Evolutionary conservation across 1,140 invertebrate genomes (phyloP).

Genomic region (Brachionus rubens): DNA sequence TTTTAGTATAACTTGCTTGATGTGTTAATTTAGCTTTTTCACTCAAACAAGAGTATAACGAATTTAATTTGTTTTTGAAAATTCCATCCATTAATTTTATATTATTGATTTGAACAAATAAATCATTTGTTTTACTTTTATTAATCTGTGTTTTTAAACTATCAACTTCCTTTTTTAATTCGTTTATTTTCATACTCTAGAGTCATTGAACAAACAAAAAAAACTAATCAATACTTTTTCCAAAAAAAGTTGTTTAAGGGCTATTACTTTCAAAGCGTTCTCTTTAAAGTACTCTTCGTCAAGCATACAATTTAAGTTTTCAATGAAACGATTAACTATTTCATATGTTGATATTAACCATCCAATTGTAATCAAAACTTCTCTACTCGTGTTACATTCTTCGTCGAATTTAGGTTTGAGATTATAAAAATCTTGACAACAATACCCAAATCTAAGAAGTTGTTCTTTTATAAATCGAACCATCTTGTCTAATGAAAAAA

Average conservation of each 20-base stretch:
- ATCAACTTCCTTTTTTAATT: conserved; percentile 16
- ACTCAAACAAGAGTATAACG: neutral
- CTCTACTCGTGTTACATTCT: neutral
- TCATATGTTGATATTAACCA: conserved; percentile 16
- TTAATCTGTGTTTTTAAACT: neutral
- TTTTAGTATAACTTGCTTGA: neutral
- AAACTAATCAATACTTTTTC: too few species aligned
- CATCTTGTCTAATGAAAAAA: neutral
- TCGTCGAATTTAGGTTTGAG: neutral
- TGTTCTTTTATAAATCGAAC: conserved; percentile 16
- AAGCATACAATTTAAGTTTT: neutral
- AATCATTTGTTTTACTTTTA: neutral
- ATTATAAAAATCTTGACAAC: conserved; percentile 8
- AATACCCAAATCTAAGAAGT: conserved; percentile 10
- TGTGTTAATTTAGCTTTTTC: conserved; percentile 3
- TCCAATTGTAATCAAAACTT: conserved; percentile 6
- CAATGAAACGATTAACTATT: conserved; percentile 3
- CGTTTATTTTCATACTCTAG: neutral
- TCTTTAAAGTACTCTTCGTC: conserved; percentile 33
- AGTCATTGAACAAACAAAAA: too few species aligned
- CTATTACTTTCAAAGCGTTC: neutral
- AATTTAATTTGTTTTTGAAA: conserved; percentile 6
- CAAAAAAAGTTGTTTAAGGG: too few species aligned
- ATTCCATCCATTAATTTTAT: neutral
- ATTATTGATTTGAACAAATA: neutral